Percentiles rank a stretch among this genome's conserved stretches.
These are phyloP conservation scores for Corbicula japonica DNA, from an alignment of 2,888 invertebrate genomes.

Conservation along the genomic window DNA sequence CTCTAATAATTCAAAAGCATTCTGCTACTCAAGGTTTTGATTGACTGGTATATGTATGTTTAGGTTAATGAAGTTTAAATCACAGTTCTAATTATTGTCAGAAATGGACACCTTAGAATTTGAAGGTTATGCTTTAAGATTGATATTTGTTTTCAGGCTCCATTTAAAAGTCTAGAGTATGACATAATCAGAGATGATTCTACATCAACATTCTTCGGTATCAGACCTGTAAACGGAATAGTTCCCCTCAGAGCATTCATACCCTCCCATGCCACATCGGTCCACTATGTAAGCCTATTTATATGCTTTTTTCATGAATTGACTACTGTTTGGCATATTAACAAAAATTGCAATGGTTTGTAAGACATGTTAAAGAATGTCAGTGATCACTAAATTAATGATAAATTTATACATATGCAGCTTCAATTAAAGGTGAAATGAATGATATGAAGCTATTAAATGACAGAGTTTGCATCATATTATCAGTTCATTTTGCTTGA, in stretches of 20 bases:
- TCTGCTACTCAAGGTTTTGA: no score
- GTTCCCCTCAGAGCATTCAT: slow-evolving; percentile 67
- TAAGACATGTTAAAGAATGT: no score
- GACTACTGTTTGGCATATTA: neutral
- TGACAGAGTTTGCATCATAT: no score
- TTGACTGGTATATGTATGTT: no score
- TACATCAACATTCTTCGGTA: slow-evolving; percentile 78
- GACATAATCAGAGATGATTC: slow-evolving; percentile 81
- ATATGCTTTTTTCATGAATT: neutral
- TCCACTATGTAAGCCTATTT: slow-evolving; percentile 63
- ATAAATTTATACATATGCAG: neutral
- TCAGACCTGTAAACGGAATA: slow-evolving; percentile 68
- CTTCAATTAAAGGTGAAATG: no score
- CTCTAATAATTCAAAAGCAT: no score
- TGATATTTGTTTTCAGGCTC: slow-evolving; percentile 68
- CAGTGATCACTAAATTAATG: no score
- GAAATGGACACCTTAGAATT: no score
- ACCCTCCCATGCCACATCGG: slow-evolving; percentile 59
- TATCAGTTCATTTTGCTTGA: no score
- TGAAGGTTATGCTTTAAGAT: neutral
- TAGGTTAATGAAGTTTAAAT: no score
- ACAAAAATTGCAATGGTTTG: neutral
- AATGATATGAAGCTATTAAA: no score
- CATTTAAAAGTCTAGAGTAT: slow-evolving; percentile 78
- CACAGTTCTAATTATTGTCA: no score